Evolutionary conservation across 1,140 invertebrate species (phyloP).

Genomic region (Drosophila oshimai): DNA sequence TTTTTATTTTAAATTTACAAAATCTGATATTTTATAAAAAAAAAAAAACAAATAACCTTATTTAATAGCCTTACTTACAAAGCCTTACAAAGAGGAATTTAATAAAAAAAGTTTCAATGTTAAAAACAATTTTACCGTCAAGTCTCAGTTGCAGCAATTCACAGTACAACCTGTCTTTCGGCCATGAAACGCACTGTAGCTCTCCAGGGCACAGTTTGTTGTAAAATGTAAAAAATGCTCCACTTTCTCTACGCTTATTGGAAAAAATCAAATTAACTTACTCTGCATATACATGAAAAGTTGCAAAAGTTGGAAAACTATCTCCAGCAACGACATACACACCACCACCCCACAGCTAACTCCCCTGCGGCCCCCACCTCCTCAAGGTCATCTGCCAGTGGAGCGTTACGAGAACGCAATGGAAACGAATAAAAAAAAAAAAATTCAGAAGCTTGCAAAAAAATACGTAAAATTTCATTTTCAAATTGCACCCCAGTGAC

Average conservation of each 20-base stretch:
- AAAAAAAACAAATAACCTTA: too few species aligned
- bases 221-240: not conserved
- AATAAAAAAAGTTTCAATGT: too few species aligned
- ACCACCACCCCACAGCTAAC: not conserved
- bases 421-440: constrained; percentile 10
- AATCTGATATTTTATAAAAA: too few species aligned
- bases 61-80: too few species aligned
- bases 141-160: too few species aligned
- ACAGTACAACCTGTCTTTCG: not conserved
- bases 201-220: constrained; percentile 2
- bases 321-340: constrained; percentile 5
- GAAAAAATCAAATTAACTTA: constrained; percentile 46
- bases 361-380: not conserved
- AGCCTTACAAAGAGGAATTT: too few species aligned
- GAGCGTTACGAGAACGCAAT: constrained; percentile 32
- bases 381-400: constrained; percentile 31
- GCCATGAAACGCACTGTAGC: constrained; percentile 1
- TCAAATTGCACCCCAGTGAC: constrained; percentile 80
- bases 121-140: too few species aligned
- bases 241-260: constrained; percentile 7
- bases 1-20: too few species aligned
- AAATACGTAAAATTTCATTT: constrained; percentile 70
- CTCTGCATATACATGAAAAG: constrained; percentile 32
- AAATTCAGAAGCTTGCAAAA: constrained; percentile 14
- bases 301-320: constrained; percentile 34